Percentiles rank a stretch among this genome's conserved stretches.
Evolutionary conservation across 1,140 invertebrate species (phyloP).

Genomic region (Megathymus violae): DNA sequence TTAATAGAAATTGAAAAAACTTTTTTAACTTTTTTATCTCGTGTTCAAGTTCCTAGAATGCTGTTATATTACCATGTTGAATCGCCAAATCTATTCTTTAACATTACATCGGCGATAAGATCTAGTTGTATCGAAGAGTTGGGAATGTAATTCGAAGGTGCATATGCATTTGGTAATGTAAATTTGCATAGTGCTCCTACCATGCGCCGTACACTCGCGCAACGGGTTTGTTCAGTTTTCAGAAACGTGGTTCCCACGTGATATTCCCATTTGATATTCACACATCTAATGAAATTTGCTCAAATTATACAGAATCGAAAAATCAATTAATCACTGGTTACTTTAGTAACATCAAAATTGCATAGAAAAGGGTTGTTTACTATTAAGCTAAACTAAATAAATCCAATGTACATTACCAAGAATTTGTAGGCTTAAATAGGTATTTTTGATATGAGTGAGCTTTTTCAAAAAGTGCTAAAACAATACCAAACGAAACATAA

Average conservation of each 20-base stretch:
- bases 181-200: conserved; percentile 45
- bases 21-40: too few relatives aligned
- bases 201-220: conserved; percentile 46
- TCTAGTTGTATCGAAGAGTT: background rate
- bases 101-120: too few relatives aligned
- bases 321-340: background rate
- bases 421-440: too few relatives aligned
- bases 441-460: background rate
- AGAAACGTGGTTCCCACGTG: conserved; percentile 58
- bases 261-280: conserved; percentile 28
- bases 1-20: too few relatives aligned
- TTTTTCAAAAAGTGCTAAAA: conserved; percentile 18
- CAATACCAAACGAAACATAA: conserved; percentile 14
- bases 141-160: conserved; percentile 2
- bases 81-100: too few relatives aligned
- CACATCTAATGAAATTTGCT: conserved; percentile 1
- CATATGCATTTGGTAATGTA: background rate
- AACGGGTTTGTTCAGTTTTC: conserved; percentile 62
- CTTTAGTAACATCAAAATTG: background rate
- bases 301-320: background rate
- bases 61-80: too few relatives aligned
- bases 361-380: too few relatives aligned
- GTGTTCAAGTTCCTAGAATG: too few relatives aligned
- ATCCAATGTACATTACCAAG: too few relatives aligned
- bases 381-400: too few relatives aligned